Conservation (phyloP, 2,113 vertebrate species). For the Onychostoma macrolepis region DNA sequence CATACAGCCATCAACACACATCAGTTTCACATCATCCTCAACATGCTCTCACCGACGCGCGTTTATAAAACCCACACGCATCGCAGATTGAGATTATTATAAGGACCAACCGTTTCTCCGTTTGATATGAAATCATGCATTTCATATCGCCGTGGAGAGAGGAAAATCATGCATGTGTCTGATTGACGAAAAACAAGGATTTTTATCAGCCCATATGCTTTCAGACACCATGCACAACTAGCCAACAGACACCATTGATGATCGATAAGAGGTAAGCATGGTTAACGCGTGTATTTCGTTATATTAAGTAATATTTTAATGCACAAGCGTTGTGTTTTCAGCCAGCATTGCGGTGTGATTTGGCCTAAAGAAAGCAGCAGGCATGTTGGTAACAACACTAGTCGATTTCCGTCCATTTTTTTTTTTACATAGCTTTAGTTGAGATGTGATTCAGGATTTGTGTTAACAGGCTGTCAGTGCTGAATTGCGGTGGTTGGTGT, state of each 20-base stretch:
- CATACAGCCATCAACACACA: slow-evolving; percentile 53
- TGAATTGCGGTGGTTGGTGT: not conserved
- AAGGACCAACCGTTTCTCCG: not conserved
- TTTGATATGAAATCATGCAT: slow-evolving; percentile 12
- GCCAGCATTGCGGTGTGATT: slow-evolving; percentile 3
- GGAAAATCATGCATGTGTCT: not conserved
- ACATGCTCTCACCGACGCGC: slow-evolving; percentile 50
- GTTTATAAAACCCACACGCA: slow-evolving; percentile 39
- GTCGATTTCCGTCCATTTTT: not conserved
- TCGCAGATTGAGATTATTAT: not conserved
- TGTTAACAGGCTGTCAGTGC: too few species aligned
- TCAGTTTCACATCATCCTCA: slow-evolving; percentile 61
- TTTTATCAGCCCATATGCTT: slow-evolving; percentile 40
- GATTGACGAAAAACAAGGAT: slow-evolving; percentile 48
- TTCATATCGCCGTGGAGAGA: slow-evolving; percentile 19
- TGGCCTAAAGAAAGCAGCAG: slow-evolving; percentile 35
- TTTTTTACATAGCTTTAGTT: not conserved
- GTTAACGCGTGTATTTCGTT: not conserved
- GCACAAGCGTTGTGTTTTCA: slow-evolving; percentile 2
- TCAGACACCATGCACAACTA: slow-evolving; percentile 47
- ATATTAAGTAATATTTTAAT: not conserved
- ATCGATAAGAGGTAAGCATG: slow-evolving; percentile 66
- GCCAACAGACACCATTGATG: slow-evolving; percentile 67
- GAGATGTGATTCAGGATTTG: not conserved
- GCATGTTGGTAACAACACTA: not conserved